Percentiles rank a stretch among this genome's conserved stretches.
Conservation (phyloP, 1,140 invertebrate genomes). For the Sitophilus oryzae region DNA sequence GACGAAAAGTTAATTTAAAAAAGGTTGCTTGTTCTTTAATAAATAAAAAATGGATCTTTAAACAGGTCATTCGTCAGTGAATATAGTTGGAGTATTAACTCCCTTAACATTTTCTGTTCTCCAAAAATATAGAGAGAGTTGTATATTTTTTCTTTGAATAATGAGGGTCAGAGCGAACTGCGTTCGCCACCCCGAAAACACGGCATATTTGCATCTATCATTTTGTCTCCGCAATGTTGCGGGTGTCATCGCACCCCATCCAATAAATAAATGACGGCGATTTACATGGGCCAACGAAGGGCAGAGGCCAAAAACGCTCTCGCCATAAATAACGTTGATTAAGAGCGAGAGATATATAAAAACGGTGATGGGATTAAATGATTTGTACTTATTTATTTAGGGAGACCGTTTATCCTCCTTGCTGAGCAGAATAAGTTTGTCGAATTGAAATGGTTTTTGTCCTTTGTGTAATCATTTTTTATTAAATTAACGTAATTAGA, state of each 20-base stretch:
- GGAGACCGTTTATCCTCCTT: too few relatives aligned
- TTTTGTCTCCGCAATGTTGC: constrained; percentile 16
- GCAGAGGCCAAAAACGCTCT: constrained; percentile 10
- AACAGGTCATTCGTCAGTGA: too few relatives aligned
- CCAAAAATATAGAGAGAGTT: neutral
- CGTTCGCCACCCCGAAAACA: neutral
- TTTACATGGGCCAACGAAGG: constrained; percentile 16
- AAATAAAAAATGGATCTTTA: too few relatives aligned
- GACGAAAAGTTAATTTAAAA: too few relatives aligned
- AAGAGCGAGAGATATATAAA: constrained; percentile 4
- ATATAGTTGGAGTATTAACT: too few relatives aligned
- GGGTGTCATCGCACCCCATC: constrained; percentile 19
- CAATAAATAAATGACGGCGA: constrained; percentile 19
- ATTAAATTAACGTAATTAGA: too few relatives aligned
- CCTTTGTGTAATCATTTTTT: too few relatives aligned
- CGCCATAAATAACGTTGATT: constrained; percentile 20
- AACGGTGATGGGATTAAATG: constrained; percentile 7
- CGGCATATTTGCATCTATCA: constrained; percentile 3
- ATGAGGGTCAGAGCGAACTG: too few relatives aligned
- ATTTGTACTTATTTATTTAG: constrained; percentile 6
- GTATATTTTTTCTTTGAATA: too few relatives aligned
- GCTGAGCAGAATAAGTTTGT: too few relatives aligned
- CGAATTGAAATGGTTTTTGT: too few relatives aligned
- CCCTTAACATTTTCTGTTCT: neutral
- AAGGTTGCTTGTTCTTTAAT: too few relatives aligned